Conservation (phyloP, 2,113 vertebrate species). For the Pachycephala philippinensis region DNA sequence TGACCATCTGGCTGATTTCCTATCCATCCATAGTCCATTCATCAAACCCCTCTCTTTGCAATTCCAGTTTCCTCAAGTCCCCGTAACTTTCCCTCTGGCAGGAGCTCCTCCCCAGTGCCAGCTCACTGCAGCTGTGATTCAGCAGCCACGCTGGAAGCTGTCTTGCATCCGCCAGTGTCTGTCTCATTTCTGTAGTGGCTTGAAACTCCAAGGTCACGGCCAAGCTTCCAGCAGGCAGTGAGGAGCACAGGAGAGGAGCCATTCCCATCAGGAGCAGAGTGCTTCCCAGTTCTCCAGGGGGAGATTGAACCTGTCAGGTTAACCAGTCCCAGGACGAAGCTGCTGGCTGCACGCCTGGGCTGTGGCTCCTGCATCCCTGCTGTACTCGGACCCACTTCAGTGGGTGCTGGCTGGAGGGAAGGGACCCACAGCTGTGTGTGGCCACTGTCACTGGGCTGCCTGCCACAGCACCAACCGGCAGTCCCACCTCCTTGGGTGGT, state of each 20-base stretch:
- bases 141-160: not conserved
- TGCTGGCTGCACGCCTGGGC: not conserved
- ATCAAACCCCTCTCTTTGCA: not conserved
- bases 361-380: not conserved
- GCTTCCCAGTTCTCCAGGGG: not conserved
- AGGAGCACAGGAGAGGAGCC: not conserved
- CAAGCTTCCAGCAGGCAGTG: not conserved
- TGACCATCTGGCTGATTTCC: not conserved
- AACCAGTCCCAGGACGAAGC: not conserved
- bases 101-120: not conserved
- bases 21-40: not conserved
- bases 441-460: not conserved
- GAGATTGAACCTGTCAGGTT: not conserved
- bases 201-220: not conserved
- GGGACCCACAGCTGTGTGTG: not conserved
- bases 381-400: fast-evolving
- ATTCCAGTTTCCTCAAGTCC: not conserved
- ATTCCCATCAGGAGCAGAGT: not conserved
- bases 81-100: not conserved
- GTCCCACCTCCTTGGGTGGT: no score
- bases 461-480: not conserved
- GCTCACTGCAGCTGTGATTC: not conserved
- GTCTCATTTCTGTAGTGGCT: not conserved
- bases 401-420: not conserved
- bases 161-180: fast-evolving